Evolutionary conservation across 2,113 vertebrate species (phyloP).

Genomic region (Macaca mulatta): DNA sequence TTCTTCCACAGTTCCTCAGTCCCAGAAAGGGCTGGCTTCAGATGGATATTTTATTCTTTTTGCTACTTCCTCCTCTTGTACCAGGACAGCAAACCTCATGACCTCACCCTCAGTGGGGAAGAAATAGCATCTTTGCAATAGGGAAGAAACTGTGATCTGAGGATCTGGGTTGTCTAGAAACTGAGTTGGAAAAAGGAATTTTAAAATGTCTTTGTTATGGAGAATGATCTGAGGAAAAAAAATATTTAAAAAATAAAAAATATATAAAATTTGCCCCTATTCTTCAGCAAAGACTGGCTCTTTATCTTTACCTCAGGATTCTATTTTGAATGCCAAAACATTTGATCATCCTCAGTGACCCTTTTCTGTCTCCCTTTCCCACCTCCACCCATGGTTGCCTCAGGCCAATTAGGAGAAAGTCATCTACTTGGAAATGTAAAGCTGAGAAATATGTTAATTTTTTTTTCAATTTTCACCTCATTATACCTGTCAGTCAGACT

Average conservation of each 20-base stretch:
- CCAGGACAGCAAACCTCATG: not conserved
- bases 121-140: not conserved
- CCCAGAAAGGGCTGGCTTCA: not conserved
- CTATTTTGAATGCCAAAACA: not conserved
- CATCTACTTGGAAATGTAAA: constrained; percentile 27
- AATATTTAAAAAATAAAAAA: too few relatives aligned
- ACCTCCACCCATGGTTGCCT: not conserved
- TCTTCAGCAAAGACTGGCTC: not conserved
- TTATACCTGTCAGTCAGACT: not conserved
- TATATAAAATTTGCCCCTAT: not conserved
- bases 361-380: not conserved
- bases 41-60: not conserved
- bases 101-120: not conserved
- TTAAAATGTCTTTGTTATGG: too few relatives aligned
- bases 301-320: not conserved
- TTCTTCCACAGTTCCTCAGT: not conserved
- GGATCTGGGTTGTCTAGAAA: not conserved
- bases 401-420: not conserved
- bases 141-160: not conserved
- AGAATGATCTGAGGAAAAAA: too few relatives aligned
- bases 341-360: not conserved
- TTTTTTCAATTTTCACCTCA: not conserved
- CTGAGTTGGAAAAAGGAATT: not conserved
- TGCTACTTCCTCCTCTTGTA: not conserved
- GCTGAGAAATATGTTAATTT: not conserved